Base-by-base conservation (phyloP, 2,888 invertebrate species). In the Epistrophella euchroma region DNA sequence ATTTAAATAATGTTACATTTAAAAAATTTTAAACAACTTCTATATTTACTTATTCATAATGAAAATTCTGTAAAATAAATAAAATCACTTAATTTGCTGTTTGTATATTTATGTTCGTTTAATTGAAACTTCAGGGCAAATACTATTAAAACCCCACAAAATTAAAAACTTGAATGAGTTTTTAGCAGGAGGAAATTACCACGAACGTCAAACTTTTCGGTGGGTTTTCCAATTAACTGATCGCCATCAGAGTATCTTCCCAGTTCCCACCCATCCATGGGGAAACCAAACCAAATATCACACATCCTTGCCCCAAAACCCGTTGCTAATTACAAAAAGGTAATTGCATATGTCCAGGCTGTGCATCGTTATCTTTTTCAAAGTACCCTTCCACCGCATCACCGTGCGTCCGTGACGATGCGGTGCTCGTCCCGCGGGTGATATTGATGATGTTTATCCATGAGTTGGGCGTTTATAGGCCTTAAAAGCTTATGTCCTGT, bases 271-370 rank as follows among this genome's bases (percentile, higher is more conserved):
- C 9, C 22, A 22, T 22, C 50, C 50, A 50, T 45, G 3, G 2
- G 3, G 10, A 1, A 3, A 22, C 19, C 13, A 32, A 55, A 28
- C 1, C 17, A 11, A 2, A 35, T 13, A 55, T 37, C 5, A 19
- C 5, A 13, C 13, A 50, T 52, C 52, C 47, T 52, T 55, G 22
- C 15, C 28, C 19, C 19, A 22, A 45, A 62, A 25, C 50, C 25
- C 32, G 19, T 32, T 78, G 79, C 84, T 84, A 80, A 84, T 84
- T 84, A 75, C 71, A 75, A 75, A 80, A 84, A 80, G 79, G 74
- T 84, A 75, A 84, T 80, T 84, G 79, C 71, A 47, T 60, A 60
- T 80, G 71, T 22, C 25, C 60, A 25, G 28, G 35, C 50, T 28
- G 55, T 45, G 60, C 50, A 58, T 70, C 55, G 50, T 71, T 74